Base-by-base conservation (phyloP, 2,888 invertebrate genomes). In the Xylota segnis region DNA sequence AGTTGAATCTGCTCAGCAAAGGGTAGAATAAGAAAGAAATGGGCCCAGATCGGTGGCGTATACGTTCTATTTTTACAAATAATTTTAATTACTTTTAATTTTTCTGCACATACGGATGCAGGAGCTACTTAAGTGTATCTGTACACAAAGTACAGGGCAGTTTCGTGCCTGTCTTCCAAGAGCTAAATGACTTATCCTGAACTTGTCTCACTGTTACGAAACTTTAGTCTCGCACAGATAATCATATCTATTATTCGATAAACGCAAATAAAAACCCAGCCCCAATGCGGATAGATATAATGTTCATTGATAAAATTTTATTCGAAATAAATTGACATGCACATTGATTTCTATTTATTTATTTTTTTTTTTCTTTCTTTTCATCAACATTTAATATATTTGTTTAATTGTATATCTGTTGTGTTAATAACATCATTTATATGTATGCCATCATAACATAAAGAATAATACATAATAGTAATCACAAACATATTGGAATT, bases 301-400 rank as follows among this genome's bases (percentile, higher is more conserved):
- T 23, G 14, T 79, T 54, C 40, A 43, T 84, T 79, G 79, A 76
- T 84, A 63, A 65, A 77, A 58, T 84, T 75, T 84, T 71, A 84
- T 81, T 81, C 61, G 79, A 84, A 76, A 76, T 79, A 84, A 84
- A 84, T 84, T 84, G 84, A 81, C 84, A 84, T 84, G 59, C 70
- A 84, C 84, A 84, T 54, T 84, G 43, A 74, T 74, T 61, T 74
- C 32, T 47, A 45, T 52, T 58, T 58, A 14, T 54, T 14, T 18
- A 16, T 1, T 27, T 58, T 43, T n/a, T 61, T 54, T 34, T 34
- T 0, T 16, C 70, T 58, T 29, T 59, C 14, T 37, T 52, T 68
- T 29, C 23, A 47, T 77, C 56, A 78, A 83, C 74, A 84, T 84
- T 79, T 43, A 63, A 75, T 9, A 18, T 66, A 18, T 9, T 70